Conservation (phyloP, 2,797 vertebrate genomes). For the Eospalax fontanierii region DNA sequence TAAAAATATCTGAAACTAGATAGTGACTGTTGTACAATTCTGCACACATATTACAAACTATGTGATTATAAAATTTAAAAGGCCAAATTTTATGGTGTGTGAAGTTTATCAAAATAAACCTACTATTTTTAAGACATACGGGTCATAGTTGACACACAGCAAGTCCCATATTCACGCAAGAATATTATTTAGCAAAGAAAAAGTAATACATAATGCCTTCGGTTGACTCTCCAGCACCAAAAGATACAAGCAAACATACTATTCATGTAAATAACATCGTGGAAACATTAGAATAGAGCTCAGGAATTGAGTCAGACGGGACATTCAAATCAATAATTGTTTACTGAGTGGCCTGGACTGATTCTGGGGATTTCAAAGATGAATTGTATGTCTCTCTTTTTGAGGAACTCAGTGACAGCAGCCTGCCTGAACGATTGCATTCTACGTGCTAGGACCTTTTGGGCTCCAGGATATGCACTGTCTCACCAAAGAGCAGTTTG, state of each 20-base stretch:
- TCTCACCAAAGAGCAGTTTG: slow-evolving; percentile 53
- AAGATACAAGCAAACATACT: not conserved
- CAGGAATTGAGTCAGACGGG: not conserved
- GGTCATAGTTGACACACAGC: not conserved
- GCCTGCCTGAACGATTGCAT: not conserved
- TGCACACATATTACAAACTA: not conserved
- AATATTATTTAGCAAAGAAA: not conserved
- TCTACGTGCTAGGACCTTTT: not conserved
- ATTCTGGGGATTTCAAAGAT: not conserved
- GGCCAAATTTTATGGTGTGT: not conserved
- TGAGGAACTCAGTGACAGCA: not conserved
- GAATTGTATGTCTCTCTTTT: too few relatives aligned
- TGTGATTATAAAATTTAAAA: not conserved
- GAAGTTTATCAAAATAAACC: not conserved
- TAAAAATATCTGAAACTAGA: slow-evolving; percentile 41
- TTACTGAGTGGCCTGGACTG: not conserved
- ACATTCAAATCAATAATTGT: not conserved
- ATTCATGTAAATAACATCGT: not conserved
- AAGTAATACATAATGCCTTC: not conserved
- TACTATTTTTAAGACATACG: slow-evolving; percentile 32
- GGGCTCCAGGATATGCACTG: not conserved
- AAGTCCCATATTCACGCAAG: not conserved
- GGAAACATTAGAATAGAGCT: not conserved
- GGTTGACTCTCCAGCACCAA: not conserved
- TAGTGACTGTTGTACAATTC: slow-evolving; percentile 21